Evolutionary conservation across 2,888 invertebrate genomes (phyloP), one percentile per base, ranked within the genome.

Genomic region (Cheilosia pagana): DNA sequence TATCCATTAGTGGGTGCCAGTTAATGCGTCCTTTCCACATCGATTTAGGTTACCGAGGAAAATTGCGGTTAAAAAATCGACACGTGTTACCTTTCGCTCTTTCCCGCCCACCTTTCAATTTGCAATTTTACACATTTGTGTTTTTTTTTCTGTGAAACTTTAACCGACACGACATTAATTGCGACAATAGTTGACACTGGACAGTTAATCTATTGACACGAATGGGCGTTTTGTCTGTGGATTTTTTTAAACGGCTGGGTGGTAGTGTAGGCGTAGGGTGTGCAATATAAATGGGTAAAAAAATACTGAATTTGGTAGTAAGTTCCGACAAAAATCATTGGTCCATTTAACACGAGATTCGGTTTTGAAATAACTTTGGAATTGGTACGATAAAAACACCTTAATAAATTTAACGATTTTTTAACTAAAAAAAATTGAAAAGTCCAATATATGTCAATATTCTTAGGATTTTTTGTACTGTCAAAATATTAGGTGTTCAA

Each of bases 191-290:
- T 67, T 41, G 67, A 52, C 65, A 79, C 74, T 60, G 39, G 67
- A 43, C 60, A 79, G 74, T 74, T 74, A 79, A 79, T 79, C 79
- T 55, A 67, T 62, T 74, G 79, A 79, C 79, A 74, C 63, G 74
- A 67, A 59, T 74, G 60, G 35, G 35, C 41, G 79, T 55, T 79
- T 79, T 79, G 74, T 79, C 74, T 67, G 55, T n/a, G 67, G 60
- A 62, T 62, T 79, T 72, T 45, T 45, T 16, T 45, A 3, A 1
- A n/a, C n/a, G 28, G 6, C 8, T 28, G 28, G 2, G 28, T 35
- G 12, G 4, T 12, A 35, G 35, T 10, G 3, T 35, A 35, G 35
- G 35, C 3, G 3, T 35, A 35, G 35, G 12, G 35, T 35, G 12
- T 35, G 12, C n/a, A n/a, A n/a, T 10, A 12, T 10, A n/a, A n/a